phyloP scores from a whole-genome alignment of 2,113 vertebrate genomes.

The Corvus moneduloides region DNA sequence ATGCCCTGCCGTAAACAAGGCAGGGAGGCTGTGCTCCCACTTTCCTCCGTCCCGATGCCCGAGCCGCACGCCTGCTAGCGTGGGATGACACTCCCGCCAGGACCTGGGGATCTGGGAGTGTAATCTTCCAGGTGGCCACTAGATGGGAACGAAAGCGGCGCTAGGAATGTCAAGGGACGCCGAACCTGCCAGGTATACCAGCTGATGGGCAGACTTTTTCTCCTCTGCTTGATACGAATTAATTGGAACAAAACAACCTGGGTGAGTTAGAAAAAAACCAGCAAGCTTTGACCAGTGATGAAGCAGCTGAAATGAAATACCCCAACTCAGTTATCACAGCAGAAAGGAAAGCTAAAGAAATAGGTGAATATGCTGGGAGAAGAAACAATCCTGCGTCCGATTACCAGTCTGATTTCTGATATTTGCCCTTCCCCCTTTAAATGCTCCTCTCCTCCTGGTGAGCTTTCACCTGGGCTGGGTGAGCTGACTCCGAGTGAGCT shows the following conservation, averaged over 20 bases:
- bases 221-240: neutral
- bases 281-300: neutral
- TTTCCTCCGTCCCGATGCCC: rapidly evolving
- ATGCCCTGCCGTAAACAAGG: neutral
- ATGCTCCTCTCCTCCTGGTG: neutral
- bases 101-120: neutral
- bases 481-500: neutral
- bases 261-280: rapidly evolving
- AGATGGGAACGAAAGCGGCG: neutral
- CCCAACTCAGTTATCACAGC: neutral
- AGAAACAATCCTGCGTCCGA: neutral
- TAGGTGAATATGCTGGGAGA: neutral
- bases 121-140: neutral
- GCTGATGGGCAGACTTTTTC: rapidly evolving
- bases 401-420: neutral
- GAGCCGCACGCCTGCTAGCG: rapidly evolving
- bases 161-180: neutral
- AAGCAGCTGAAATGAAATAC: neutral
- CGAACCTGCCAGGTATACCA: neutral
- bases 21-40: neutral
- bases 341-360: neutral
- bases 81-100: rapidly evolving
- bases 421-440: neutral
- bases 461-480: neutral
- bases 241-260: neutral